Evolutionary conservation across 2,888 invertebrate genomes (phyloP), one percentile per base, ranked within the genome.

Genomic region (Cephonodes hylas): DNA sequence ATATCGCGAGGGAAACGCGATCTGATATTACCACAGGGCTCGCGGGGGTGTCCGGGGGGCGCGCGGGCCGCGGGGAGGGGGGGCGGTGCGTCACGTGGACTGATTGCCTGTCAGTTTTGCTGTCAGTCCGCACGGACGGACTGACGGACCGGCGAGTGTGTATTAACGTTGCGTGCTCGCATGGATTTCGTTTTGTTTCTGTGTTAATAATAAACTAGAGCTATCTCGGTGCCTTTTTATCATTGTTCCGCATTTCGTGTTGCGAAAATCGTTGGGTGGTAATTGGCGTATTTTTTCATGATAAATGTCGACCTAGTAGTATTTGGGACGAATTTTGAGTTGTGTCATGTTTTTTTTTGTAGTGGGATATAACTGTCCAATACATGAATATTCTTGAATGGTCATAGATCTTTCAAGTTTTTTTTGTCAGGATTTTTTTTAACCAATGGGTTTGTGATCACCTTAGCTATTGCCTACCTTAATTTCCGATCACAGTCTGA

Each of bases 61-160:
- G 69, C 75, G 70, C 66, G 72, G 64, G 64, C 18, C 46, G 42
- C 20, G 34, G n/a, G 38, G 66, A 67, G 64, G 62, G 66, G 68
- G 64, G 62, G 63, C 64, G 63, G 56, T 71, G 68, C 62, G 66
- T 71, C 76, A 71, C 67, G 72, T 66, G 64, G 73, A 71, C 73
- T 76, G 85, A 85, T 84, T 82, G 83, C 79, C 81, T 84, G 86
- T 83, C 87, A 60, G 74, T 68, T 62, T 60, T 20, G 46, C 60
- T 60, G 60, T 60, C 60, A 60, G 60, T 60, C 13, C 18, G 31
- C 25, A 31, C 48, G 61, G 63, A 62, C 65, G 62, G 71, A 66
- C 67, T 48, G 58, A 53, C 42, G 58, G 46, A 42, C 18, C 60
- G 59, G 62, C 42, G 34, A 60, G 42, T 58, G 58, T n/a, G 62